Evolutionary conservation across 2,888 invertebrate species (phyloP).

Genomic region (Apamea epomidion): DNA sequence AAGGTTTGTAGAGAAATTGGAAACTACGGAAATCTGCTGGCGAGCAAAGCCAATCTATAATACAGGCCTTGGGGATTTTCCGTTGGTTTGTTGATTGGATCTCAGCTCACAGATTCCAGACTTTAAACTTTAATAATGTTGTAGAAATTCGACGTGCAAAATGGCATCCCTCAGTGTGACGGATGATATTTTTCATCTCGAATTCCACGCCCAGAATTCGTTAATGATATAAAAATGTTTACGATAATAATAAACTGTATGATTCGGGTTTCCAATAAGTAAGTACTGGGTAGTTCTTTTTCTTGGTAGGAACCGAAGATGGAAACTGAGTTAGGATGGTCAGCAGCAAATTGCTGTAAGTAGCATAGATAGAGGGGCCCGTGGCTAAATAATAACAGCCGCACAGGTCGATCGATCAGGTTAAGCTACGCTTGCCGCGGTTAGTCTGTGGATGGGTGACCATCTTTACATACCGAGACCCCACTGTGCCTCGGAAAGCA

Average conservation of each 20-base stretch:
- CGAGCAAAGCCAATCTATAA: neutral
- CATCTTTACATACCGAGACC: too few relatives aligned
- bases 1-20: neutral
- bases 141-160: neutral
- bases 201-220: neutral
- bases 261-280: neutral
- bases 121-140: neutral
- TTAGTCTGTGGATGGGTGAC: too few relatives aligned
- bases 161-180: neutral
- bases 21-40: neutral
- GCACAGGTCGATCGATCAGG: too few relatives aligned
- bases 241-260: neutral
- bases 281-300: too few relatives aligned
- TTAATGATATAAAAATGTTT: neutral
- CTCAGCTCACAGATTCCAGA: neutral
- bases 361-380: neutral
- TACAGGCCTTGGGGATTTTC: neutral
- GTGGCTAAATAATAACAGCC: too few relatives aligned
- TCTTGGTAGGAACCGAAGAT: neutral
- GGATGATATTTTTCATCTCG: neutral
- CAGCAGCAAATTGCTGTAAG: neutral
- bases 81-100: neutral
- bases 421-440: too few relatives aligned
- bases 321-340: neutral
- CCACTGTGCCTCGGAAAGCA: too few relatives aligned